These are phyloP conservation scores for Montipora efflorescens DNA, from an alignment of 64 coral and sea anemone species.

Conservation along the genomic window DNA sequence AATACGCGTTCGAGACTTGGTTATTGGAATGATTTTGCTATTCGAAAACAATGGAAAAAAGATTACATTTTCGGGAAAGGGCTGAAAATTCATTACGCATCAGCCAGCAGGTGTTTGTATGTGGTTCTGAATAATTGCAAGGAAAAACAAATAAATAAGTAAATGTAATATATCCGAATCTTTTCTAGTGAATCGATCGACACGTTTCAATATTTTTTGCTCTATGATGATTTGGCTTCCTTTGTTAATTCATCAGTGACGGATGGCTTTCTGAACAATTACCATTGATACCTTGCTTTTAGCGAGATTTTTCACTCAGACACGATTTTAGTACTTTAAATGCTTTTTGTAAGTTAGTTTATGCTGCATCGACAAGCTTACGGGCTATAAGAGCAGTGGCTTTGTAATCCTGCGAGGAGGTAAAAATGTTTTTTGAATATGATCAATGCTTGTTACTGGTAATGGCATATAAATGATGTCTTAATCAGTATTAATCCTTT, in stretches of 20 bases:
- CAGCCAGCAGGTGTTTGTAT: constrained; percentile 28
- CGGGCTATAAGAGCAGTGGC: background rate
- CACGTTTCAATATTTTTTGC: background rate
- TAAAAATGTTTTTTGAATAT: background rate
- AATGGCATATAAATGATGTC: background rate
- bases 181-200: background rate
- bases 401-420: background rate
- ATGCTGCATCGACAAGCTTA: background rate
- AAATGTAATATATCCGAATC: background rate
- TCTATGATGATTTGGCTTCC: background rate
- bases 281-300: constrained; percentile 4
- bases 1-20: background rate
- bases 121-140: constrained; percentile 48
- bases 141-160: background rate
- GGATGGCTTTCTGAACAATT: background rate
- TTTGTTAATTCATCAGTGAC: background rate
- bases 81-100: constrained; percentile 21
- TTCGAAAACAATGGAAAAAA: constrained; percentile 12
- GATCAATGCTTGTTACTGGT: background rate
- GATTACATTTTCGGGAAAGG: constrained; percentile 50
- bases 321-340: constrained; percentile 11
- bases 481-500: background rate
- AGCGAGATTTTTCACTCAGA: background rate
- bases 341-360: background rate
- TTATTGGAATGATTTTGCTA: background rate